A percentile compares a stretch with the other conserved stretches of the same genome.
These are phyloP conservation scores for Pogonus chalceus DNA, from an alignment of 1,140 invertebrate species.

Conservation along the genomic window DNA sequence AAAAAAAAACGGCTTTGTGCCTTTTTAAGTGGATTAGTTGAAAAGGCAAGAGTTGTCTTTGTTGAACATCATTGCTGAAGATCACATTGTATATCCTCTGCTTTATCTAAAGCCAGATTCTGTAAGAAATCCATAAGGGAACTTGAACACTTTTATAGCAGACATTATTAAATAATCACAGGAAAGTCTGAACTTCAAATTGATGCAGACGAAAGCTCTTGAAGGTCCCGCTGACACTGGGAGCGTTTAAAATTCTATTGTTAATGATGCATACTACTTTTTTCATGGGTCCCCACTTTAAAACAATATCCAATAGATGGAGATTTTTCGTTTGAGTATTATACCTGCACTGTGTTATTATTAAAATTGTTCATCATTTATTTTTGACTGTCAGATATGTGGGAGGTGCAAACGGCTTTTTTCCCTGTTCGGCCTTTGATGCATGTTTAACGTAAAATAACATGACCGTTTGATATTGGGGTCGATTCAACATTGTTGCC, in stretches of 20 bases:
- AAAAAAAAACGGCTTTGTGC: slow-evolving; percentile 9
- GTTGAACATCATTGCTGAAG: slow-evolving; percentile 15
- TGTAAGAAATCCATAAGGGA: too few relatives aligned
- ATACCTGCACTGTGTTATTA: slow-evolving; percentile 13
- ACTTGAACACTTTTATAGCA: too few relatives aligned
- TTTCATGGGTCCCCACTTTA: slow-evolving; percentile 11
- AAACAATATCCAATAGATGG: slow-evolving; percentile 16
- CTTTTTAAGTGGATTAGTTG: slow-evolving; percentile 29
- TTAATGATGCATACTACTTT: slow-evolving; percentile 11
- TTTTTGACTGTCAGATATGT: slow-evolving; percentile 10
- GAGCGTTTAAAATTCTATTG: slow-evolving; percentile 16
- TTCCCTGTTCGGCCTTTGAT: too few relatives aligned
- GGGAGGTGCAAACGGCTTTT: slow-evolving; percentile 9
- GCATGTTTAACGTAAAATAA: too few relatives aligned
- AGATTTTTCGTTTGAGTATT: slow-evolving; percentile 15
- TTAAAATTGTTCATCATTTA: slow-evolving; percentile 12
- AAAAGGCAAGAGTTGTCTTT: slow-evolving; percentile 15
- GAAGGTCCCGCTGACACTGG: slow-evolving; percentile 15
- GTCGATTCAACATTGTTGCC: too few relatives aligned
- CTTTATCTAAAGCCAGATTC: too few relatives aligned
- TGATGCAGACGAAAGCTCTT: slow-evolving; percentile 8
- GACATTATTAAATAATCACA: too few relatives aligned
- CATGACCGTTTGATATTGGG: too few relatives aligned
- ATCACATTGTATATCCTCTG: slow-evolving; percentile 23
- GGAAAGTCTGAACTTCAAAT: neutral